Percentiles rank a stretch among this genome's conserved stretches.
Conservation (phyloP, 2,113 vertebrate species). For the Apteryx mantelli region DNA sequence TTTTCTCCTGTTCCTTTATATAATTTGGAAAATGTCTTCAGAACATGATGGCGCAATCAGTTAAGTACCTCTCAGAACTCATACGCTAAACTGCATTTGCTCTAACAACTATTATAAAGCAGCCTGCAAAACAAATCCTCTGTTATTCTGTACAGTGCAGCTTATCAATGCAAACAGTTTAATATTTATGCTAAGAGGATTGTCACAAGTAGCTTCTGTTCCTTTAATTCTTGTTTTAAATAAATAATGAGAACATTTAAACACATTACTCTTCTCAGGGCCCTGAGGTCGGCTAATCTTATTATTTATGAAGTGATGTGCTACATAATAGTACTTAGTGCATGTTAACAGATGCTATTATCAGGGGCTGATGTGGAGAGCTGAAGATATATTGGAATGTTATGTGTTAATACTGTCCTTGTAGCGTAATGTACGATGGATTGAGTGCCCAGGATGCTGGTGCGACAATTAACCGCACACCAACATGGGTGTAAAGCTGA, state of each 20-base stretch:
- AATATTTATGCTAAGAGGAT: constrained; percentile 91
- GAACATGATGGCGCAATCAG: constrained; percentile 43
- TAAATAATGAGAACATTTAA: constrained; percentile 99
- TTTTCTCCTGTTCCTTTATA: constrained; percentile 56
- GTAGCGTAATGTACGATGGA: constrained; percentile 87
- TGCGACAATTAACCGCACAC: constrained; percentile 89
- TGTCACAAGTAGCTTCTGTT: constrained; percentile 89
- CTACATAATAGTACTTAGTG: constrained; percentile 99
- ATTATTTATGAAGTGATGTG: constrained; percentile 99
- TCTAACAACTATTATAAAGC: constrained; percentile 62
- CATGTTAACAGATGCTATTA: constrained; percentile 99
- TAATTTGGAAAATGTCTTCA: constrained; percentile 65
- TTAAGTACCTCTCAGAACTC: constrained; percentile 55
- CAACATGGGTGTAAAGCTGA: constrained; percentile 90
- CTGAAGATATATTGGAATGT: constrained; percentile 97
- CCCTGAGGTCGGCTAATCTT: constrained; percentile 98
- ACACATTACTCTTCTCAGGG: constrained; percentile 93
- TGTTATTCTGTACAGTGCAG: constrained; percentile 54
- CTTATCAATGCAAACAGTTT: constrained; percentile 82
- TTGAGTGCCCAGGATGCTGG: constrained; percentile 86
- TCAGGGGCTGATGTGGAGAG: constrained; percentile 91
- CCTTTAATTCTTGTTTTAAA: constrained; percentile 98
- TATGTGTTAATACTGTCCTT: constrained; percentile 89
- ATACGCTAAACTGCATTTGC: constrained; percentile 9
- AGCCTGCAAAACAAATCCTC: constrained; percentile 52